Percentiles rank a stretch among this genome's conserved stretches.
Conservation (phyloP, 2,113 vertebrate genomes). For the Eretmochelys imbricata region DNA sequence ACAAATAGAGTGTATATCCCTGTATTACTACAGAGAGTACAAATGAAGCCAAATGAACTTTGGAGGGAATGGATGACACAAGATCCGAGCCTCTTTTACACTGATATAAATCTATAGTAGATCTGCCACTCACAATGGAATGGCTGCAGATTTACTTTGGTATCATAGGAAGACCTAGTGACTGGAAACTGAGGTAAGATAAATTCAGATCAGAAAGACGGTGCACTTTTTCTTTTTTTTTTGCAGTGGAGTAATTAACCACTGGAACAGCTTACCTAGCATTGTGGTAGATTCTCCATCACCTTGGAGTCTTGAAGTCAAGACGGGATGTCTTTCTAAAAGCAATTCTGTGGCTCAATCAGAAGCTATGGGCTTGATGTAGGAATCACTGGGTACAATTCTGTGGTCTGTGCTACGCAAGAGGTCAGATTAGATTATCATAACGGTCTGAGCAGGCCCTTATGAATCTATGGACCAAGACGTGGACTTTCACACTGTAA, state of each 20-base stretch:
- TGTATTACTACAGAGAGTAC: neutral
- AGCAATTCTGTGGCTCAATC: neutral
- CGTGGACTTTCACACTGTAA: too few species aligned
- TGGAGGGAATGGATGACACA: neutral
- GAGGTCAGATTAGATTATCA: too few species aligned
- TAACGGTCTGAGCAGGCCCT: too few species aligned
- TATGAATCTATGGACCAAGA: too few species aligned
- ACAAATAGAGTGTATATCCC: slow-evolving; percentile 14
- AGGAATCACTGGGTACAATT: neutral
- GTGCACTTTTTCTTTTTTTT: neutral
- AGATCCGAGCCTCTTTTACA: neutral
- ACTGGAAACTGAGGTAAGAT: neutral
- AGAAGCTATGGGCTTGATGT: neutral
- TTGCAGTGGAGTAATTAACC: neutral
- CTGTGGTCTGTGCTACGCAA: neutral
- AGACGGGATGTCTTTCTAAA: accelerated
- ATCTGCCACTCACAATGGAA: neutral
- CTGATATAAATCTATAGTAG: neutral
- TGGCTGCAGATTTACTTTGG: neutral
- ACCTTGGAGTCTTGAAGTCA: neutral
- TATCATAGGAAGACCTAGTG: neutral
- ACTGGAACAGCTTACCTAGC: neutral
- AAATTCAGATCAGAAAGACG: neutral
- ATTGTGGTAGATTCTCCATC: neutral
- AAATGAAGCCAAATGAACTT: slow-evolving; percentile 24